Evolutionary conservation across 2,888 invertebrate genomes (phyloP).

Genomic region (Dermolepida albohirtum): DNA sequence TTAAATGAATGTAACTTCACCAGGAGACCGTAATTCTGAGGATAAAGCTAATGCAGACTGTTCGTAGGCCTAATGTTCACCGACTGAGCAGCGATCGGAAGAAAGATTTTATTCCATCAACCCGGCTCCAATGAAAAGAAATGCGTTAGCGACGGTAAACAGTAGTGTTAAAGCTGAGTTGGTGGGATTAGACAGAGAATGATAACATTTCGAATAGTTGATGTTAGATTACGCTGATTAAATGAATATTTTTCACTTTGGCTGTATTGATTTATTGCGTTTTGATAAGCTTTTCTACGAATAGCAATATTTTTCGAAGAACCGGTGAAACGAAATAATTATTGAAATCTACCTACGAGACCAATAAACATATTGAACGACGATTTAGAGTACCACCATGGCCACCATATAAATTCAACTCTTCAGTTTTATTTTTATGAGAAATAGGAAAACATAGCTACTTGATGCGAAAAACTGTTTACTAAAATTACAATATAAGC

Average conservation of each 20-base stretch:
- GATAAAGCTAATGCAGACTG: constrained; percentile 56
- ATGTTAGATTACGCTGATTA: constrained; percentile 22
- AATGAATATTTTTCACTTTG: neutral
- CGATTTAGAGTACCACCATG: no score
- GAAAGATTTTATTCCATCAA: constrained; percentile 48
- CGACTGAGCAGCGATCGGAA: constrained; percentile 54
- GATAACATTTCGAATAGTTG: constrained; percentile 23
- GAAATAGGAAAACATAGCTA: no score
- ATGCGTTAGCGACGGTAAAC: constrained; percentile 35
- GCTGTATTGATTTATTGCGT: no score
- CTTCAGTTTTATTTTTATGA: no score
- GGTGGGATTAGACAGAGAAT: constrained; percentile 19
- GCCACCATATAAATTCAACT: no score
- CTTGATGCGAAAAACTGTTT: no score
- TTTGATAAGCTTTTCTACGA: no score
- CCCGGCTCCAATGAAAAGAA: constrained; percentile 43
- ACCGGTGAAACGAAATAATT: no score
- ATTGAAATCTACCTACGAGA: no score
- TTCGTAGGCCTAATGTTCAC: constrained; percentile 50
- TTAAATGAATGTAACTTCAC: constrained; percentile 52
- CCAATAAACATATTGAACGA: no score
- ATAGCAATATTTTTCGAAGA: no score
- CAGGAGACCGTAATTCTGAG: constrained; percentile 54
- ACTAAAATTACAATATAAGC: no score
- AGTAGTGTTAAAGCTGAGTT: constrained; percentile 27